Evolutionary conservation across 1,140 invertebrate genomes (phyloP), one percentile per base, ranked within the genome.

Genomic region (Lepidotrigona ventralis): DNA sequence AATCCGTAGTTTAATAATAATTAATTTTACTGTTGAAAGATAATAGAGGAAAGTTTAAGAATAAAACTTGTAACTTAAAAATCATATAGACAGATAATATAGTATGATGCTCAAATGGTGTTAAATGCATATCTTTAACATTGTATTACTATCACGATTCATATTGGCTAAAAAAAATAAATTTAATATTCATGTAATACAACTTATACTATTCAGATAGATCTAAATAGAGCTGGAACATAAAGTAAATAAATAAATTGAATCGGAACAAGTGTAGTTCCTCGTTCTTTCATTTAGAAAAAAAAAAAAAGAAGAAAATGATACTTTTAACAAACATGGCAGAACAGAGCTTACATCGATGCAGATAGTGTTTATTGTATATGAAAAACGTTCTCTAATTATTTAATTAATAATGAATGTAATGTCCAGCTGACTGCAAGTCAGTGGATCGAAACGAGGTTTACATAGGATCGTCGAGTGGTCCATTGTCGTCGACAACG

Each of bases 391-490:
- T 19, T 73, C 2, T 29, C 79, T 79, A 88, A 84, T 86, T 85
- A 79, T 76, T 81, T 86, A 66, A 86, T 86, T 81, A 81, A 81
- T 86, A 80, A 86, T 85, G 68, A 79, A 75, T 60, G 54, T 0
- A 66, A 80, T 58, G 72, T 72, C 68, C 64, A 46, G 11, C 21
- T 39, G 60, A 82, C 29, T 53, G 68, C 56, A n/a, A 46, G 70
- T 9, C 12, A 51, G 53, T 33, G 14, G 71, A 82, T 79, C 79
- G 73, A 81, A 88, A 84, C 64, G 74, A 86, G 84, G 79, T 86
- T 88, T 88, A 79, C 86, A 72, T 63, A 83, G 74, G 63, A 66
- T 56, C 60, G 77, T 79, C 33, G 77, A 85, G 63, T 81, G 64
- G 70, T 72, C 79, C 64, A 80, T 81, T 73, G 71, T 81, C 64